Conservation (phyloP, 2,888 invertebrate genomes). For the Eudasyphora cyanicolor region DNA sequence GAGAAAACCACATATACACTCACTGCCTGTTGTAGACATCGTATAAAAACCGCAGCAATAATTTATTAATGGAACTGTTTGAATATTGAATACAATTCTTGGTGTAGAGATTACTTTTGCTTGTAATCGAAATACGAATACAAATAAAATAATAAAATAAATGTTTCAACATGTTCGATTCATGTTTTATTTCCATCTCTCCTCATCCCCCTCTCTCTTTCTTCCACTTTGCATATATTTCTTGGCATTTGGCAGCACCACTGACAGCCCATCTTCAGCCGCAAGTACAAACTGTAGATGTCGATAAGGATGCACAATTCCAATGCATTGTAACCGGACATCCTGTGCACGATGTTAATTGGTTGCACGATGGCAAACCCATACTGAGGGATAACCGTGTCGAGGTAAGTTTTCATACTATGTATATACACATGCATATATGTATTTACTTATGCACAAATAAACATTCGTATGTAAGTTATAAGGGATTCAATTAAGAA, state of each 20-base stretch:
- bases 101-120: neutral
- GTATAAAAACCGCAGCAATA: neutral
- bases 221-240: neutral
- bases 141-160: neutral
- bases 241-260: conserved; percentile 82
- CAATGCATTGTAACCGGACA: conserved; percentile 93
- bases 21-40: too few species aligned
- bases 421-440: too few species aligned
- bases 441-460: neutral
- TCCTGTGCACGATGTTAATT: conserved; percentile 89
- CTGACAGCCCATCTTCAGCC: conserved; percentile 90
- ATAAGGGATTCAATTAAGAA: neutral
- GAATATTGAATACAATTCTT: neutral
- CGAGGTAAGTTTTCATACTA: conserved; percentile 82
- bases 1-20: too few species aligned
- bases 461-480: neutral
- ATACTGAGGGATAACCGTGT: conserved; percentile 83
- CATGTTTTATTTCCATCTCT: neutral
- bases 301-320: conserved; percentile 90
- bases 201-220: neutral
- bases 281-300: conserved; percentile 89
- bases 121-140: too few species aligned
- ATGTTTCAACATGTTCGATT: neutral
- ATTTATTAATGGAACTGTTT: neutral
- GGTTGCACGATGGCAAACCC: conserved; percentile 89